Evolutionary conservation across 2,888 invertebrate species (phyloP).

Genomic region (Dinocampus coccinellae): DNA sequence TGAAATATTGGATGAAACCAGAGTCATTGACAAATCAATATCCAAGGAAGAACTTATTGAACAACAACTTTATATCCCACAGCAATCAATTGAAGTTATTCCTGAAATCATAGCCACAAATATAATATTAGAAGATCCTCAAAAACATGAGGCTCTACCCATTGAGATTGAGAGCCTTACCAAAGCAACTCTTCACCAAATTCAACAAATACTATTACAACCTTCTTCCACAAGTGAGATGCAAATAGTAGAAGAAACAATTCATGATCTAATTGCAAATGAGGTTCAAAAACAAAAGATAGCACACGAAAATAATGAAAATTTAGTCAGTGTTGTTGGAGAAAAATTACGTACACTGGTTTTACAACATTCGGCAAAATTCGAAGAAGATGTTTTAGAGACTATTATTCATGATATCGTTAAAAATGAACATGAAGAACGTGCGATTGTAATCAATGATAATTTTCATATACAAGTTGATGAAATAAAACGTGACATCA

Average conservation of each 20-base stretch:
- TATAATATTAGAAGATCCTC: not conserved
- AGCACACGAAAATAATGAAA: not conserved
- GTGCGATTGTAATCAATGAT: conserved; percentile 37
- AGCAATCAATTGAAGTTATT: not conserved
- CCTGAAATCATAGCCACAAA: not conserved
- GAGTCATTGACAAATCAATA: conserved; percentile 25
- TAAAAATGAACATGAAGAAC: conserved; percentile 63
- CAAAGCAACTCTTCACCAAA: not conserved
- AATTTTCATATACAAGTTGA: no score
- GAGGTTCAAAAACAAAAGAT: not conserved
- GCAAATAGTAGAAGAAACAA: conserved; percentile 30
- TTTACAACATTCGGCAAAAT: not conserved
- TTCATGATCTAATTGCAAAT: not conserved
- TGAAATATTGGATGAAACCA: conserved; percentile 21
- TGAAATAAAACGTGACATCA: not conserved
- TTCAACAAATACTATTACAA: not conserved
- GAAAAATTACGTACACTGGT: not conserved
- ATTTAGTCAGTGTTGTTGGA: not conserved
- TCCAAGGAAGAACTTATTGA: conserved; percentile 18
- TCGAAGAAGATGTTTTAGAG: not conserved
- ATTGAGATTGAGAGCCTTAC: not conserved
- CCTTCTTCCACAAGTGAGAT: not conserved
- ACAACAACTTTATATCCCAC: not conserved
- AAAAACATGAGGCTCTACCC: not conserved
- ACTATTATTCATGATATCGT: not conserved